phyloP scores from a whole-genome alignment of 2,888 invertebrate genomes.

The Meliscaeva auricollis region DNA sequence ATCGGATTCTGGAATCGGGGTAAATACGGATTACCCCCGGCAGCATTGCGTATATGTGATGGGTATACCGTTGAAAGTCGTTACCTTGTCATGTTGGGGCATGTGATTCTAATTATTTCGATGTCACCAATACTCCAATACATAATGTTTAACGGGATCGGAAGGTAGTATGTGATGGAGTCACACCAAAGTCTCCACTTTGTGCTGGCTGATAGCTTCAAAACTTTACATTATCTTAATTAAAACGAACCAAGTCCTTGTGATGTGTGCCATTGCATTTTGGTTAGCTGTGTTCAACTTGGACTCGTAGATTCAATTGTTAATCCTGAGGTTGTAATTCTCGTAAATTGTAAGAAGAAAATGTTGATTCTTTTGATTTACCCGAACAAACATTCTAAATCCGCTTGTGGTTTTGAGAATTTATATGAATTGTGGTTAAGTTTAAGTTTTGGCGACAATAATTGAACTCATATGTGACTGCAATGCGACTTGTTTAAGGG shows the following conservation, averaged over 20 bases:
- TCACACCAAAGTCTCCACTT: conserved; percentile 43
- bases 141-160: not conserved
- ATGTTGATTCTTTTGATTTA: conserved; percentile 26
- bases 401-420: conserved; percentile 11
- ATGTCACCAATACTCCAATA: conserved; percentile 40
- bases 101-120: conserved; percentile 69
- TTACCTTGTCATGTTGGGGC: conserved; percentile 44
- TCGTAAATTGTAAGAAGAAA: conserved; percentile 47
- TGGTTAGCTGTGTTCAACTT: not conserved
- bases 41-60: not conserved
- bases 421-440: conserved; percentile 20
- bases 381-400: conserved; percentile 9
- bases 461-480: too few species aligned
- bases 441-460: not conserved
- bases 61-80: conserved; percentile 33
- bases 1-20: not conserved
- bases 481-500: too few species aligned
- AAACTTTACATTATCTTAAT: conserved; percentile 71
- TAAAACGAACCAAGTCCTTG: conserved; percentile 55
- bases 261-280: conserved; percentile 10
- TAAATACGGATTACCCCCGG: conserved; percentile 52
- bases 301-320: conserved; percentile 4
- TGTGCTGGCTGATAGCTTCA: conserved; percentile 10
- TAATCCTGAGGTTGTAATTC: conserved; percentile 24
- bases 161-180: not conserved